A percentile compares a stretch with the other conserved stretches of the same genome.
These are phyloP conservation scores for Drosophila setifemur DNA, from an alignment of 1,140 invertebrate genomes.

Conservation along the genomic window DNA sequence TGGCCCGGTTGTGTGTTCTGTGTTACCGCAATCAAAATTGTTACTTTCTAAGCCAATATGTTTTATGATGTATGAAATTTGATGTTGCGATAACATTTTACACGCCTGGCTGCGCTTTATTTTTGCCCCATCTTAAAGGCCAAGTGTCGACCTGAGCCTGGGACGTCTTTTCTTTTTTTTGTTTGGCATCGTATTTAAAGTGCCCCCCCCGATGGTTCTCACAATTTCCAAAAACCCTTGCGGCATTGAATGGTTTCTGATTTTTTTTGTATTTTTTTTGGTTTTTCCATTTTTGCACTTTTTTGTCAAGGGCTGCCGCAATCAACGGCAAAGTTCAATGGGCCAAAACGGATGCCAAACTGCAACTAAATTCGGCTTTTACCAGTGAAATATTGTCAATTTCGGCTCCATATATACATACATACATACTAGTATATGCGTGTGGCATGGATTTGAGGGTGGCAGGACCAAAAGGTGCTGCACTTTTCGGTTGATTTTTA, in stretches of 20 bases:
- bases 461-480: conserved; percentile 14
- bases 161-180: background rate
- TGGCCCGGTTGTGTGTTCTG: conserved; percentile 52
- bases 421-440: too few species aligned
- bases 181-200: conserved; percentile 32
- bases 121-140: conserved; percentile 43
- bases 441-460: conserved; percentile 4
- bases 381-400: conserved; percentile 73
- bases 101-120: conserved; percentile 73
- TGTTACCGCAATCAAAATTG: conserved; percentile 80
- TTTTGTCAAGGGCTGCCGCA: conserved; percentile 39
- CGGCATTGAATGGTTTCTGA: conserved; percentile 18
- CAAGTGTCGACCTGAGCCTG: background rate
- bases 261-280: conserved; percentile 6
- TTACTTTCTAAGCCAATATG: conserved; percentile 81
- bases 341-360: conserved; percentile 60
- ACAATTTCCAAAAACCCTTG: conserved; percentile 10
- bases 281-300: conserved; percentile 4
- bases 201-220: conserved; percentile 5
- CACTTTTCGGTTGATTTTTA: conserved; percentile 22
- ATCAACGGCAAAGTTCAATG: conserved; percentile 74
- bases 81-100: conserved; percentile 81
- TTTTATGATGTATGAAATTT: conserved; percentile 81
- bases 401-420: conserved; percentile 53
- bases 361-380: conserved; percentile 75